phyloP scores from a whole-genome alignment of 2,113 vertebrate species.

The Peromyscus polionotus region DNA sequence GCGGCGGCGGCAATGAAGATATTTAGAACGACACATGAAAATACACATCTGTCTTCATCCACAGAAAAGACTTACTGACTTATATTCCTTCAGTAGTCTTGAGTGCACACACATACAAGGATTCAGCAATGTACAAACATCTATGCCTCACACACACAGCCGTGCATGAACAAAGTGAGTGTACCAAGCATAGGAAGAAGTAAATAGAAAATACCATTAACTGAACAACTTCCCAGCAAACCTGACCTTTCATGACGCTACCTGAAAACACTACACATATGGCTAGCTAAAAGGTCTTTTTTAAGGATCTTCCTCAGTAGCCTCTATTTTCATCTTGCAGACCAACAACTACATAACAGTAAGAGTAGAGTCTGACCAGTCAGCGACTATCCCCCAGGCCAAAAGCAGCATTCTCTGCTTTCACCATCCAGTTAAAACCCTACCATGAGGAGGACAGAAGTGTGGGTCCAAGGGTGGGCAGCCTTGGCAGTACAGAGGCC shows the following conservation, averaged over 20 bases:
- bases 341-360: neutral
- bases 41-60: neutral
- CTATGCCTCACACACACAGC: neutral
- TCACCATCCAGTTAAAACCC: neutral
- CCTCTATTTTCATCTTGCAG: conserved; percentile 6
- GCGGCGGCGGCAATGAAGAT: neutral
- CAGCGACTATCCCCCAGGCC: neutral
- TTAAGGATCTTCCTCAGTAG: neutral
- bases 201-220: neutral
- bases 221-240: neutral
- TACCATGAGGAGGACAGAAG: neutral
- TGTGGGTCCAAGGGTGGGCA: no score
- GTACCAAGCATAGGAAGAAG: neutral
- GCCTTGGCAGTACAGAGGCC: rapidly evolving
- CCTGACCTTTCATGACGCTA: neutral
- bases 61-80: neutral
- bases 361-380: neutral
- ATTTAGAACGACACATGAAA: conserved; percentile 34
- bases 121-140: neutral
- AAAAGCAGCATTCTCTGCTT: neutral
- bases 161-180: neutral
- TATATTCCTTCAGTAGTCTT: neutral
- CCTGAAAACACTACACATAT: neutral
- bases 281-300: neutral
- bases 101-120: neutral